Base-by-base conservation (phyloP, 2,888 invertebrate genomes). In the Epsilonema sp. region DNA sequence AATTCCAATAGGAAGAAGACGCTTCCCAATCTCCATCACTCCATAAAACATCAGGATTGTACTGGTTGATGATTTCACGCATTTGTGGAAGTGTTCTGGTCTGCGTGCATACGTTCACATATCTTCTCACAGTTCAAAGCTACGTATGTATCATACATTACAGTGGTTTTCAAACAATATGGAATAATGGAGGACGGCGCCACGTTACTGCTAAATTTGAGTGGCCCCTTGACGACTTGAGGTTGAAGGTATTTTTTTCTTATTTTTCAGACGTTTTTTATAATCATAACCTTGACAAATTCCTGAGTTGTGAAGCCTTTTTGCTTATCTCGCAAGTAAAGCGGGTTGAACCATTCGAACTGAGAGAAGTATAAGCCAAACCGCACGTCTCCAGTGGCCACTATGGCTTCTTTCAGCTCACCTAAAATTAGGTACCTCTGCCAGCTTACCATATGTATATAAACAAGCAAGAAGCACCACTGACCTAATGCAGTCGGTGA, bases 51-150 rank as follows among this genome's bases (percentile, higher is more conserved):
- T 66, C 65, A 3, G 67, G 67, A 45, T 64, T 55, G 49, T 67
- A 67, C 0, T 42, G 53, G 23, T 59, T 60, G 4, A 56, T 49
- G 25, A 67, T 52, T 62, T 87, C 86, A 52, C 75, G 73, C 59
- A 89, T 71, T 66, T 89, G 87, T 11, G 66, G 66, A 49, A 66
- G 50, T 2, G 64, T 55, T 51, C 66, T 66, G 20, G 44, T 40
- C 65, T 66, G 2, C 16, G 31, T 19, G 3, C n/a, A 1, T 8
- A 26, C 36, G 31, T 47, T 26, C 24, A 3, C 3, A 16, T 20
- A n/a, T n/a, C n/a, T n/a, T n/a, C n/a, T n/a, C n/a, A n/a, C n/a
- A n/a, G n/a, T n/a, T n/a, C n/a, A n/a, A n/a, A n/a, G n/a, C n/a
- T n/a, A n/a, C n/a, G n/a, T n/a, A n/a, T n/a, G n/a, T n/a, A n/a